Evolutionary conservation across 2,888 invertebrate genomes (phyloP), one percentile per base, ranked within the genome.

Genomic region (Theodoxus fluviatilis): DNA sequence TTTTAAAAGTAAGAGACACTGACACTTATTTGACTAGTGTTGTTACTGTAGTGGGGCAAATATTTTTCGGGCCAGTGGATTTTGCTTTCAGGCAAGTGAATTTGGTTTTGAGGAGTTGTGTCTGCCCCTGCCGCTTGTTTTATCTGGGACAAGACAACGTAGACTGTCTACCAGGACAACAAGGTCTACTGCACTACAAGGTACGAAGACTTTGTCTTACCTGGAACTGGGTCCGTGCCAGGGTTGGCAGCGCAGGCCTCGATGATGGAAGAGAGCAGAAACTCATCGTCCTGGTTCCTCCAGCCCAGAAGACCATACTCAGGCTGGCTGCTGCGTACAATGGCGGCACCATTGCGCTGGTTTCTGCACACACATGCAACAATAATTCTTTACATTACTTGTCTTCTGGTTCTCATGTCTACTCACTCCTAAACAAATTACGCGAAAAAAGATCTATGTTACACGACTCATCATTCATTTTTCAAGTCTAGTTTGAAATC

Each of bases 251-350:
- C 74, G 75, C 84, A 84, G 15, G 83, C 79, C 28, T 76, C 72
- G 12, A 81, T 76, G 65, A 86, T 83, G 59, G 81, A 80, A 61
- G 94, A 93, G 7, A 98, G 88, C 65, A 98, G 89, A 74, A 93
- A 91, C 88, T 98, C 98, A 87, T 98, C 98, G 80, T 94, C 93
- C 61, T 90, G 88, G 75, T 93, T 94, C 67, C 98, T 91, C 95
- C 97, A 96, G 69, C 96, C 95, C 52, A 97, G 77, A 93, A 95
- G 95, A 66, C 98, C 97, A 15, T 96, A 94, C 88, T 95, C 95
- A 0, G 98, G 98, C 87, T 98, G 98, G 82, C 95, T 95, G 80
- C 94, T 94, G 35, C 98, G 92, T 18, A 96, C 95, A 81, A 98
- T 92, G 52, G 98, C 95, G 0, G 96, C 95, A 55, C 98, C 96